Base-by-base conservation (phyloP, 2,797 vertebrate species). In the Philypnodon macrostomus region DNA sequence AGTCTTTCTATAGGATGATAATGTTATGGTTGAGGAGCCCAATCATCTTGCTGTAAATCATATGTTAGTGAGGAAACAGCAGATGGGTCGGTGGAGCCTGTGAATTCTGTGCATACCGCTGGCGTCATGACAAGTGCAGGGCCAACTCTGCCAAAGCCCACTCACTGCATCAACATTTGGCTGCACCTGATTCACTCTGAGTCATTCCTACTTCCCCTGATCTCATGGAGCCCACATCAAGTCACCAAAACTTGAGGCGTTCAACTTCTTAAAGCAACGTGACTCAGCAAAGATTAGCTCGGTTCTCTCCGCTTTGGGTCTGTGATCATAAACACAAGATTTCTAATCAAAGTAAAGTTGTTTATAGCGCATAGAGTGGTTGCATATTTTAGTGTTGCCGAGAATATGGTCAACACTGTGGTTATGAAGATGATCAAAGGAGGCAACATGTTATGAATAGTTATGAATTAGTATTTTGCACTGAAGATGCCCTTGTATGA, bases 161-260 rank as follows among this genome's bases (percentile, higher is more conserved):
- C 55, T 64, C 71, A 50, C 23, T 39, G 38, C 63, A 33, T 49
- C 62, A 71, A 69, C 65, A 71, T 59, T 52, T 47, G 59, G 46
- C 56, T 65, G 41, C 66, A 54, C 75, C 65, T 79, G 67, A 72
- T 58, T 72, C 53, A 53, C 35, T n/a, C 42, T 67, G 81, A 83
- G 47, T 83, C 77, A 70, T 21, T n/a, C 33, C 36, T 8, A 31
- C 45, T 55, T 44, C 31, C 34, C 30, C 36, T 13, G 19, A 63
- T 62, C 49, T 67, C 62, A 35, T 47, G n/a, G 1, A 42, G 44
- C 50, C 52, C 34, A 63, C 34, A 23, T 39, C n/a, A 2, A n/a
- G 35, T 31, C 10, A 16, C 17, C 11, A 23, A 15, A 63, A 33
- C 13, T 17, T 17, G n/a, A n/a, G n/a, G n/a, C 17, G 32, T 39